Evolutionary conservation across 2,113 vertebrate genomes (phyloP), one percentile per base, ranked within the genome.

Genomic region (Redunca redunca): DNA sequence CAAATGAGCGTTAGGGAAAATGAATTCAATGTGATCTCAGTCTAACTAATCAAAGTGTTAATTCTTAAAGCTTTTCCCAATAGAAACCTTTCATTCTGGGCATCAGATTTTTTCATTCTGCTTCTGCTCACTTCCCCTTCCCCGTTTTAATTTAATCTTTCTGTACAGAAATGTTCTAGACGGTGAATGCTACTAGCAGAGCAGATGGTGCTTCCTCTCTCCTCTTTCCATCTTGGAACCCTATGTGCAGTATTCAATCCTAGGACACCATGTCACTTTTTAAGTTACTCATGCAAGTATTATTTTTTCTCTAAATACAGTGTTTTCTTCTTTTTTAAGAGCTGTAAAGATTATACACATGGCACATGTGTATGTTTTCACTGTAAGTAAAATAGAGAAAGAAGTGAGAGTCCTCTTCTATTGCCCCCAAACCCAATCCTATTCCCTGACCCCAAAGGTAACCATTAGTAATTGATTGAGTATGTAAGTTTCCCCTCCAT

Each of bases 401-500:
- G 16, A 48, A 64, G 8, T 33, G 7, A 58, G 33, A 33, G 2
- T 2, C 55, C 17, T 33, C 87, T 11, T 36, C 5, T 23, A 3
- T 9, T 19, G 11, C 14, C 46, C 40, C 28, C 14, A 21, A 26
- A 4, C 67, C 33, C 21, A 58, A 30, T 50, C 67, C 55, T 21
- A 36, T 7, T 26, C 10, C 15, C 40, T 80, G 52, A 87, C 25
- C 78, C 46, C 91, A 67, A 85, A 50, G 40, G 53, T 89, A 85
- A 89, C 55, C 58, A 13, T 26, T 4, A 7, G 36, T 84, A 90
- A 93, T 36, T 93, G 88, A 80, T 8, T 52, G 93, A 36, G 53
- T 85, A 40, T 94, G 89, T 78, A 93, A 74, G 84, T 83, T 80
- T 97, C 91, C 90, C 64, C 89, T 57, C 74, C 93, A 96, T 89